Base-by-base conservation (phyloP, 2,888 invertebrate species). In the Ormyrus rosae region DNA sequence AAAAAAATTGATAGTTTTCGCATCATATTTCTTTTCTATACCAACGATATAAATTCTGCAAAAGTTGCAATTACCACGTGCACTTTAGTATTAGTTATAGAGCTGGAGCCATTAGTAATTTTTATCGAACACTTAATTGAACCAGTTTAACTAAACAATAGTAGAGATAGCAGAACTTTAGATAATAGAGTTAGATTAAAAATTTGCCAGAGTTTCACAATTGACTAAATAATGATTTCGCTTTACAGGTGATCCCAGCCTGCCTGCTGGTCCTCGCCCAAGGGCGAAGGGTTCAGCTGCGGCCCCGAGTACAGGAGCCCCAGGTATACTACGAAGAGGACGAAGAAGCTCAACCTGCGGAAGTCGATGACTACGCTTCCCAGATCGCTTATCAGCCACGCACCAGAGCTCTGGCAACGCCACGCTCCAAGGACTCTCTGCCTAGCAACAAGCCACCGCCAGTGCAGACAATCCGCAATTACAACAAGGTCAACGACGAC, bases 401-500 rank as follows among this genome's bases (percentile, higher is more conserved):
- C 48, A 89, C 90, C 0, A 88, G 89, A 13, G 90, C 91, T 2
- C 87, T 91, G 70, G 90, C 90, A 50, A 88, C 90, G 11, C 88
- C 91, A 2, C 91, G 93, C 71, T 91, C 91, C 8, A 94, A 93
- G 87, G 94, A 95, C 84, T 84, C 91, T 0, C 91, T 92, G 45
- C 87, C 88, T 10, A 91, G 92, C 4, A 88, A 92, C 0, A 95
- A 94, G 89, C 92, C 94, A 69, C 95, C 96, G 3, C 96, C 96
- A 0, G 96, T 96, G 0, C 96, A 96, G 91, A 96, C 96, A 13
- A 95, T 96, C 85, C 92, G 96, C 81, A 96, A 96, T 88, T 96
- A 96, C 91, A 96, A 96, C 88, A 96, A 96, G 91, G 93, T 94
- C 45, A 96, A 96, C 90, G 96, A 96, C 87, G 96, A 96, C 84